Conservation (phyloP, 1,140 invertebrate species). For the Eurosta solidaginis region DNA sequence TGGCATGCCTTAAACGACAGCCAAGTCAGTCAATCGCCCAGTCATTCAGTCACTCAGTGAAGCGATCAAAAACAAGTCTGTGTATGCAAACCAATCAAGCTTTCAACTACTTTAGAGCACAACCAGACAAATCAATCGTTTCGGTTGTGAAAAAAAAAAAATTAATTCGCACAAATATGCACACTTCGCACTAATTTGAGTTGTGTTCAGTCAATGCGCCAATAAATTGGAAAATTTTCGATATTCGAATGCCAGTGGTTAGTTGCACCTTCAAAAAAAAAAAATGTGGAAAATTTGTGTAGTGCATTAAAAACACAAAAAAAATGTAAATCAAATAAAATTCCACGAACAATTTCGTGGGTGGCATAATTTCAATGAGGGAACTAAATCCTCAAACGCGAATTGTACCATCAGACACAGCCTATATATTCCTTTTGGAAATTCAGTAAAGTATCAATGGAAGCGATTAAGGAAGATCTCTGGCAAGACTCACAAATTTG, state of each 20-base stretch:
- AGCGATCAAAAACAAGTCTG: not conserved
- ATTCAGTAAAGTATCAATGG: no score
- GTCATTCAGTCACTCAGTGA: not conserved
- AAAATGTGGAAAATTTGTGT: not conserved
- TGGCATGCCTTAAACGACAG: not conserved
- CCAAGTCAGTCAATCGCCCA: not conserved
- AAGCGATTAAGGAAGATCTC: no score
- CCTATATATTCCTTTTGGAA: no score
- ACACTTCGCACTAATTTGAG: slow-evolving; percentile 21
- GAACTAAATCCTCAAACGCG: no score
- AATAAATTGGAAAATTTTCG: not conserved
- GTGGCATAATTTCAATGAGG: no score
- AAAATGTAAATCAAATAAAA: no score
- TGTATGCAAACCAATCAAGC: slow-evolving; percentile 16
- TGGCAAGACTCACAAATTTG: no score
- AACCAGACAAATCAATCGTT: slow-evolving; percentile 16
- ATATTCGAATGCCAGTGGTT: no score
- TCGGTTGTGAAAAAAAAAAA: not conserved
- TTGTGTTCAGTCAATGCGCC: not conserved
- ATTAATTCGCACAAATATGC: not conserved
- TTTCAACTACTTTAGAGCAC: not conserved
- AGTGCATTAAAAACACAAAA: not conserved
- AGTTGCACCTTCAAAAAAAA: not conserved
- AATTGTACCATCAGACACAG: no score
- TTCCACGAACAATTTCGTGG: no score